Percentiles rank a stretch among this genome's conserved stretches.
These are phyloP conservation scores for Pomacea maculata DNA, from an alignment of 1,140 invertebrate species.

Conservation along the genomic window DNA sequence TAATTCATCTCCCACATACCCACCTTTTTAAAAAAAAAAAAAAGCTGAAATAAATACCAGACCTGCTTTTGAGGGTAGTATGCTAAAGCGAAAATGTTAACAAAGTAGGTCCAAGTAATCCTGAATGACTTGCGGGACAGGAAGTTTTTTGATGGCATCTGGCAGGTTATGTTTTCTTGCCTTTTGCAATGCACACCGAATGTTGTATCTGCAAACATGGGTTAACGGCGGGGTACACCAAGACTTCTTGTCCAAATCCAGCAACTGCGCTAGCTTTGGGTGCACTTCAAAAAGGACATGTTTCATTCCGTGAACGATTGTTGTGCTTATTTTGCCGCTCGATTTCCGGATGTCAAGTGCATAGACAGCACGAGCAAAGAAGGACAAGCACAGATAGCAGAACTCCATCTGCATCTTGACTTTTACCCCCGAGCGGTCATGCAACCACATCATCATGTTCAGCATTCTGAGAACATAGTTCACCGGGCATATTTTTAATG, in stretches of 20 bases:
- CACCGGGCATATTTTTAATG: not conserved
- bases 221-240: slow-evolving; percentile 4
- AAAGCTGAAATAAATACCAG: too few species aligned
- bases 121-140: slow-evolving; percentile 5
- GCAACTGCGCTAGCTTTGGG: not conserved
- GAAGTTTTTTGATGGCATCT: slow-evolving; percentile 5
- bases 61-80: too few species aligned
- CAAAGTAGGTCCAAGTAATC: slow-evolving; percentile 17
- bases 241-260: not conserved
- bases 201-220: slow-evolving; percentile 15
- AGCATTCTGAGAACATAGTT: slow-evolving; percentile 16
- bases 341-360: slow-evolving; percentile 14
- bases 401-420: not conserved
- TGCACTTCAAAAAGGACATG: slow-evolving; percentile 7
- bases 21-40: too few species aligned
- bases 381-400: not conserved
- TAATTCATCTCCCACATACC: too few species aligned
- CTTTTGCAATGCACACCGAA: not conserved
- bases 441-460: slow-evolving; percentile 8
- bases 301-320: not conserved
- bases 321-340: not conserved
- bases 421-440: not conserved
- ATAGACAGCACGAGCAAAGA: slow-evolving; percentile 8
- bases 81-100: not conserved
- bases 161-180: slow-evolving; percentile 13